These are phyloP conservation scores for Pardalotus punctatus DNA, from an alignment of 2,113 vertebrate species.

Conservation along the genomic window DNA sequence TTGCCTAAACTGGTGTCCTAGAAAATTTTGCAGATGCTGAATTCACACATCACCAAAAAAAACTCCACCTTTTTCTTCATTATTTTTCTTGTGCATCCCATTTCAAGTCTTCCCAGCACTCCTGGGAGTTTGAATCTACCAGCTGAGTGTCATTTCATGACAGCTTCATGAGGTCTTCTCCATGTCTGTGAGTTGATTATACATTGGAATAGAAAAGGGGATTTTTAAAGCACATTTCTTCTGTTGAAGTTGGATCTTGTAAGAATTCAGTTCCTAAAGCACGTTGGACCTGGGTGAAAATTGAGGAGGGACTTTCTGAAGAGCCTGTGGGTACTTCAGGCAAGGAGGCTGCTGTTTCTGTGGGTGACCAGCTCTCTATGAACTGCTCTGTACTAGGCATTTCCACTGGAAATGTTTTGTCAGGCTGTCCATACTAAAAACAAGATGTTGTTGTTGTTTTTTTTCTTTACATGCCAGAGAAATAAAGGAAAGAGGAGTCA, in stretches of 20 bases:
- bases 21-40: neutral
- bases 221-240: neutral
- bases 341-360: neutral
- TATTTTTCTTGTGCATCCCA: neutral
- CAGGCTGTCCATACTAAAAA: neutral
- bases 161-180: neutral
- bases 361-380: neutral
- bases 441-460: neutral
- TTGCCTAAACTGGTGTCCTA: neutral
- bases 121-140: neutral
- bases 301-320: neutral
- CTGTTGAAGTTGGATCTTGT: fast-evolving
- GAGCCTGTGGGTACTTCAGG: neutral
- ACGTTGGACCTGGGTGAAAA: neutral
- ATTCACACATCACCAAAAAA: neutral
- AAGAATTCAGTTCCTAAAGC: neutral
- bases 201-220: neutral
- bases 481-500: neutral
- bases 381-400: neutral
- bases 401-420: neutral
- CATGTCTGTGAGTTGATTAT: neutral
- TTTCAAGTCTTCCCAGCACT: neutral
- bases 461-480: neutral
- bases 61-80: neutral
- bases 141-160: neutral